Percentiles rank a stretch among this genome's conserved stretches.
Conservation (phyloP, 2,113 vertebrate species). For the Climacteris rufus region DNA sequence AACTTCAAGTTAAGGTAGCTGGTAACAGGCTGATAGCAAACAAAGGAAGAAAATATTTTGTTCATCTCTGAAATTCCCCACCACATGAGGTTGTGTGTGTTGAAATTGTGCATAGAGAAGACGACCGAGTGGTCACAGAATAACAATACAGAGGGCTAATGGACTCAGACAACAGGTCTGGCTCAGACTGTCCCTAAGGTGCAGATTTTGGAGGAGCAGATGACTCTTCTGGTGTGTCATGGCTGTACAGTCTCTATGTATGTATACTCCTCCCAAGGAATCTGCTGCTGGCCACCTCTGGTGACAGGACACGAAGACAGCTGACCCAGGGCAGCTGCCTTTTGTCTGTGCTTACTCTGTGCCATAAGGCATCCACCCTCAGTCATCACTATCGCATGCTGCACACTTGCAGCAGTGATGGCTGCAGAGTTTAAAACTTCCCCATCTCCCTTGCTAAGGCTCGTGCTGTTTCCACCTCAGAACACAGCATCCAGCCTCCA, state of each 20-base stretch:
- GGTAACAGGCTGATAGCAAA: neutral
- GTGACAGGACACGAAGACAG: neutral
- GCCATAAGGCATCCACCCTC: neutral
- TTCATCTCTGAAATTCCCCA: neutral
- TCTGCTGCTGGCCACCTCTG: neutral
- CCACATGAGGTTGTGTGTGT: neutral
- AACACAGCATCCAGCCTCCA: neutral
- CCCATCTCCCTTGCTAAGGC: neutral
- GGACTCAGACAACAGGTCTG: rapidly evolving
- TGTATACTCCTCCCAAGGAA: neutral
- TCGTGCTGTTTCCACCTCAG: neutral
- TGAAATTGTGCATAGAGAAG: neutral
- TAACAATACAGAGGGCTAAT: neutral
- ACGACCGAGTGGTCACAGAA: rapidly evolving
- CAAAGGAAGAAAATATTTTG: rapidly evolving
- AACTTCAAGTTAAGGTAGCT: neutral
- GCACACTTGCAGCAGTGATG: rapidly evolving
- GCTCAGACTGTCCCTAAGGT: neutral
- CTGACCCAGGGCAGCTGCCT: neutral
- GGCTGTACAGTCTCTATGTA: neutral
- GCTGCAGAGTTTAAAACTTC: neutral
- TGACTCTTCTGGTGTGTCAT: rapidly evolving
- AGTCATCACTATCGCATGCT: neutral
- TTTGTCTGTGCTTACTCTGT: neutral
- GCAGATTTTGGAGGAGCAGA: neutral